Evolutionary conservation across 2,888 invertebrate genomes (phyloP), one percentile per base, ranked within the genome.

Genomic region (Cyaniris semiargus): DNA sequence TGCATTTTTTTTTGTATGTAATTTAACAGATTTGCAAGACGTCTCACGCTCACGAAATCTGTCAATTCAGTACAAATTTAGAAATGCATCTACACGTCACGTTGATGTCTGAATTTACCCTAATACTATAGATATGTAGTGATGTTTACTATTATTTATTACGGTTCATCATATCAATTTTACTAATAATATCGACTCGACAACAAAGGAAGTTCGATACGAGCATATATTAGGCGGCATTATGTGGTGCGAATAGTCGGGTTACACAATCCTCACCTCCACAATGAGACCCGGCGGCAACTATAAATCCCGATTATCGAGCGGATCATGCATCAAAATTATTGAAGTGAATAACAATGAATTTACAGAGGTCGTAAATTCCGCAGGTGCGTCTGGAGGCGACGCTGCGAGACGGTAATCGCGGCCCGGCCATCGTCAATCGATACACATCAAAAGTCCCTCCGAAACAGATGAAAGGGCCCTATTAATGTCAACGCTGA

Each of bases 311-410:
- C 74, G 74, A 27, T 74, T 74, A 53, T 44, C 78, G 79, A 86
- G 86, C 82, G 81, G 79, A 80, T 83, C 81, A 80, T 83, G 82
- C 85, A 85, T 86, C 84, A 86, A 85, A 86, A 85, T 88, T 86
- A 86, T 86, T 86, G 87, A 85, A 86, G 88, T 86, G 87, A 89
- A 90, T 90, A 90, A 89, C 90, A 90, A 91, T 90, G 89, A 91
- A 90, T 89, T 89, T 88, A 87, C 85, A 83, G 84, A 84, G 87
- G 86, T 89, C 91, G 85, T 91, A 91, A 91, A 91, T 92, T 87
- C 86, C 86, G 86, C 86, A 89, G 90, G 89, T 89, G 88, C 86
- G 86, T 85, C 88, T 91, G 88, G 87, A 88, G 87, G 88, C 89
- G 90, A 90, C 90, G 84, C 87, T 83, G 86, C 83, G 86, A 87